phyloP scores from a whole-genome alignment of 2,888 invertebrate species.

The Bembecia ichneumoniformis region DNA sequence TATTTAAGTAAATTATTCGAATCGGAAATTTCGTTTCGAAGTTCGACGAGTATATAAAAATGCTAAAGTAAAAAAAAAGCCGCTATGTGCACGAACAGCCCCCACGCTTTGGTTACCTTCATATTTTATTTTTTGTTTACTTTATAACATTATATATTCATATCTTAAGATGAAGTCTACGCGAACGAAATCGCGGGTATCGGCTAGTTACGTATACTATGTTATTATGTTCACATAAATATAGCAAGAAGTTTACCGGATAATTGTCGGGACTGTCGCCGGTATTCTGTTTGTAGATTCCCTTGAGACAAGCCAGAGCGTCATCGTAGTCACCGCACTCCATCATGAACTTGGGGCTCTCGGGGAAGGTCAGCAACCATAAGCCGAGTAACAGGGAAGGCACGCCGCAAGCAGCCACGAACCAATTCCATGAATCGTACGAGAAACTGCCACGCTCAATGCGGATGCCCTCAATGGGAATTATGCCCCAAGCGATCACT shows the following conservation, averaged over 20 bases:
- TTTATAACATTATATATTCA: too few relatives aligned
- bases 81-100: too few relatives aligned
- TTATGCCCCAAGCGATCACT: conserved; percentile 86
- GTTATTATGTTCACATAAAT: too few relatives aligned
- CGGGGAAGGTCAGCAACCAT: conserved; percentile 83
- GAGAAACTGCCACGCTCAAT: conserved; percentile 71
- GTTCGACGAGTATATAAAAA: too few relatives aligned
- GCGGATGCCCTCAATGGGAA: conserved; percentile 76
- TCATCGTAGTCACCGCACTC: conserved; percentile 85
- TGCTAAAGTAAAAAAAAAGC: too few relatives aligned
- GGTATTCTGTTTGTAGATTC: conserved; percentile 80
- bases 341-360: conserved; percentile 86
- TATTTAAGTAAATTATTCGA: too few relatives aligned
- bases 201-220: too few relatives aligned
- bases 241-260: conserved; percentile 66
- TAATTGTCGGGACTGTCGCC: conserved; percentile 79
- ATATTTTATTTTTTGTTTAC: too few relatives aligned
- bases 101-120: too few relatives aligned
- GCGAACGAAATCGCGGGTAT: too few relatives aligned
- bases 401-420: conserved; percentile 81
- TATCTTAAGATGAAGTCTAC: too few relatives aligned
- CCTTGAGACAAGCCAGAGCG: conserved; percentile 77
- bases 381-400: conserved; percentile 78
- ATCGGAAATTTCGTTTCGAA: too few relatives aligned
- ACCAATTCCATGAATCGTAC: conserved; percentile 86